Evolutionary conservation across 1,140 invertebrate genomes (phyloP), one percentile per base, ranked within the genome.

Genomic region (Eubasilissa regina): DNA sequence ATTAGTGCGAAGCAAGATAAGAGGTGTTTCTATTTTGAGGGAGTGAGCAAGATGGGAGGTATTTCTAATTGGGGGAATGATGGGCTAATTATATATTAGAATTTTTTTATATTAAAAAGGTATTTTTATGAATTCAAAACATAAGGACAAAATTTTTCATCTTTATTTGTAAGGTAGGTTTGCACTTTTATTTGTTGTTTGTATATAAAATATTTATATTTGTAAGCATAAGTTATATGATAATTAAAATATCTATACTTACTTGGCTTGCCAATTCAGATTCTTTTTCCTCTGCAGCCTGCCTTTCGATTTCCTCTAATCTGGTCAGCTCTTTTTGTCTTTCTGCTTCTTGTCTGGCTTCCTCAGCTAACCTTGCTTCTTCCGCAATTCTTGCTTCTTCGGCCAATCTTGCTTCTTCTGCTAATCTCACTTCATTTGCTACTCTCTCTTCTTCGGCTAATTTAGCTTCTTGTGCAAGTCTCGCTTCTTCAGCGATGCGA

Each of bases 231-330:
- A n/a, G n/a, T 19, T 19, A 60, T 7, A 15, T 19, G 17, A 60
- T 60, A 19, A 35, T 19, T 60, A 10, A 25, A n/a, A n/a, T n/a
- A n/a, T n/a, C n/a, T n/a, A n/a, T n/a, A 35, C 72, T 15, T 47
- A 89, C 89, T 86, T 92, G 91, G 81, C 90, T 86, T 62, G 91
- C 91, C 56, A 92, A 85, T 85, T 92, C 92, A 17, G 86, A 89
- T 85, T 92, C 91, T 7, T 88, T 86, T 81, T 92, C 91, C 84
- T 91, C 90, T 83, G 89, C 87, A 3, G 91, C 91, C 73, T 91
- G 88, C 81, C 85, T 87, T 77, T 89, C 88, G 19, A 89, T 80
- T 87, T 93, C 92, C 78, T 86, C 86, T 73, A 89, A 84, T 74
- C 87, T 86, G 4, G 85, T 87, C 13, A 91, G 84, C 84, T 91